These are phyloP conservation scores for Malacosoma neustria DNA, from an alignment of 2,888 invertebrate genomes.

Conservation along the genomic window DNA sequence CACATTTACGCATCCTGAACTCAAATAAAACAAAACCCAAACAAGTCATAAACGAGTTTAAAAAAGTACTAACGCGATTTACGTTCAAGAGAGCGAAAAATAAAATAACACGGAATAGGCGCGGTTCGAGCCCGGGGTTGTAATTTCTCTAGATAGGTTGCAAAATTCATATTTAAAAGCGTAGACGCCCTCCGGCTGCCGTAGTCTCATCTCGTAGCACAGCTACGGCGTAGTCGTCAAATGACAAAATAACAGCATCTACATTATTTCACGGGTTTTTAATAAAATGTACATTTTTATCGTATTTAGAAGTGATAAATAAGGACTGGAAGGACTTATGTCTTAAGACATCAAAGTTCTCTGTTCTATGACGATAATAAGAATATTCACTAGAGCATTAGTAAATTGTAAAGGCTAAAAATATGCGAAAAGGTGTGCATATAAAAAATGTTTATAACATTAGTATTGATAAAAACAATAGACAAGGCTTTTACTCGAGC, in stretches of 20 bases:
- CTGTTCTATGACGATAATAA: too few species aligned
- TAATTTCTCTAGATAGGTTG: constrained; percentile 58
- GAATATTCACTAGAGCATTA: too few species aligned
- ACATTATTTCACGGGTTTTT: too few species aligned
- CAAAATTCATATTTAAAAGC: constrained; percentile 23
- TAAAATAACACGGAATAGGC: constrained; percentile 68
- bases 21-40: constrained; percentile 33
- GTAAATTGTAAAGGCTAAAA: too few species aligned
- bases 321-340: too few species aligned
- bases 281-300: too few species aligned
- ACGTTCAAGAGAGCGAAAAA: constrained; percentile 66
- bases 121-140: constrained; percentile 56
- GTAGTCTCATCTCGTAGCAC: constrained; percentile 36
- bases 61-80: constrained; percentile 19
- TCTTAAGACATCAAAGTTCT: too few species aligned
- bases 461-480: too few species aligned
- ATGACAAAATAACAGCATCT: constrained; percentile 22
- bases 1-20: constrained; percentile 20
- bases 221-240: constrained; percentile 34
- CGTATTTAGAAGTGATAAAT: too few species aligned
- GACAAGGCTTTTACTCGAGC: too few species aligned
- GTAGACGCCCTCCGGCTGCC: constrained; percentile 33
- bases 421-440: too few species aligned
- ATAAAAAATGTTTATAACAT: too few species aligned
- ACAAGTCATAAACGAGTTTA: constrained; percentile 40